Percentiles rank a stretch among this genome's conserved stretches.
Conservation (phyloP, 2,888 invertebrate species). For the Acanthosepion esculentum region DNA sequence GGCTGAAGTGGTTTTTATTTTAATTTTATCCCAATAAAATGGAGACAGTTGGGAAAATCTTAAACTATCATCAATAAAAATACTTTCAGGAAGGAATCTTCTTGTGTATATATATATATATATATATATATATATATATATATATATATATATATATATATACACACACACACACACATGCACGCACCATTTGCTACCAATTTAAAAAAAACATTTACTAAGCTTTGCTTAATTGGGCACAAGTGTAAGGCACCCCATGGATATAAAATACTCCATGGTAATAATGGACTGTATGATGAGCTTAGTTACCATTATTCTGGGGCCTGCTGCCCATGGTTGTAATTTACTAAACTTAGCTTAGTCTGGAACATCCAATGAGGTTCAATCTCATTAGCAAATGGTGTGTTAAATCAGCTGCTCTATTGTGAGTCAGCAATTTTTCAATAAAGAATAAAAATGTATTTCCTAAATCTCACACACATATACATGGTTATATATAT, state of each 20-base stretch:
- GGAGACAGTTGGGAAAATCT: too few species aligned
- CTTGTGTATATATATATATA: background rate
- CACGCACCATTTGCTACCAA: background rate
- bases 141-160: constrained; percentile 18
- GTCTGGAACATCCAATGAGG: background rate
- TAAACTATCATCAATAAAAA: too few species aligned
- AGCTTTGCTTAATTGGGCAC: too few species aligned
- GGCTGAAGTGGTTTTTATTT: too few species aligned
- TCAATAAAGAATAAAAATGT: background rate
- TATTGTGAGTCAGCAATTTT: background rate
- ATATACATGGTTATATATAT: background rate
- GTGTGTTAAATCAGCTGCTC: background rate
- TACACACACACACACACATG: too few species aligned
- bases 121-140: background rate
- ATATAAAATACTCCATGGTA: too few species aligned
- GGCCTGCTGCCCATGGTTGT: background rate
- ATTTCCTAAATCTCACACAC: background rate
- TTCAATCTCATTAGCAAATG: background rate
- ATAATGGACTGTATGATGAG: too few species aligned
- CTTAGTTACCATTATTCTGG: background rate
- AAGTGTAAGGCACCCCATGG: too few species aligned
- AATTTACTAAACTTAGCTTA: background rate
- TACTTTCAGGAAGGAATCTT: background rate
- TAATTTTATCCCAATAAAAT: too few species aligned
- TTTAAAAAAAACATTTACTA: too few species aligned